phyloP scores from a whole-genome alignment of 2,113 vertebrate genomes.

The Lichenostomus cassidix region DNA sequence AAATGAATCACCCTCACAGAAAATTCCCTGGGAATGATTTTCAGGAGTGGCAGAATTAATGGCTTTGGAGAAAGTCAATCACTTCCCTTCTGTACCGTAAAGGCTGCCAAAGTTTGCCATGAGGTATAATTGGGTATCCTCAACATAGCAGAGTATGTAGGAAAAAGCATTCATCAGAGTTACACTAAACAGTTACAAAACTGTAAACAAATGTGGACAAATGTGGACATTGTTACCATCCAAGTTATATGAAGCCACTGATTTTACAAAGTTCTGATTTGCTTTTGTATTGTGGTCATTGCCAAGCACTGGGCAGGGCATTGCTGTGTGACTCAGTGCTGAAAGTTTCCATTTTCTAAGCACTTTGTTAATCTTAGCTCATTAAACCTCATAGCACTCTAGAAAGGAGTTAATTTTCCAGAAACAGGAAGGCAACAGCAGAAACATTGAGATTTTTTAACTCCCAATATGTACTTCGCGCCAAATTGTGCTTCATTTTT shows the following conservation, averaged over 20 bases:
- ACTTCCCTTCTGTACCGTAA: not conserved
- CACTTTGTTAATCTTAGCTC: not conserved
- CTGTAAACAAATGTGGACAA: not conserved
- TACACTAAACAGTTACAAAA: not conserved
- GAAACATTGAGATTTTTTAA: not conserved
- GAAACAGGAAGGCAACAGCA: not conserved
- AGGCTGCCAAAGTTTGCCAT: not conserved
- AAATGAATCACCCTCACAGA: constrained; percentile 29
- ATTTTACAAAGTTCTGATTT: constrained; percentile 8
- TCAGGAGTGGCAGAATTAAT: constrained; percentile 2
- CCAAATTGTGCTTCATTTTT: not conserved
- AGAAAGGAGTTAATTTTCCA: not conserved
- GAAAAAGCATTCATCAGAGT: not conserved
- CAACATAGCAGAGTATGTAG: not conserved
- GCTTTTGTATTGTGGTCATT: not conserved
- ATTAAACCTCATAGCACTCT: not conserved
- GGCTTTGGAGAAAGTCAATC: constrained; percentile 40
- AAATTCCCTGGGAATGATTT: constrained; percentile 11
- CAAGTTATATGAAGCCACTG: not conserved
- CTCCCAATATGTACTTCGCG: not conserved
- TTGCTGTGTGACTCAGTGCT: not conserved
- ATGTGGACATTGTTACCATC: not conserved
- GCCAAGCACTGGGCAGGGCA: not conserved
- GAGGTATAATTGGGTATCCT: not conserved
- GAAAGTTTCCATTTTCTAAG: not conserved